Base-by-base conservation (phyloP, 2,797 vertebrate genomes). In the Hydrocynus forskahlii region DNA sequence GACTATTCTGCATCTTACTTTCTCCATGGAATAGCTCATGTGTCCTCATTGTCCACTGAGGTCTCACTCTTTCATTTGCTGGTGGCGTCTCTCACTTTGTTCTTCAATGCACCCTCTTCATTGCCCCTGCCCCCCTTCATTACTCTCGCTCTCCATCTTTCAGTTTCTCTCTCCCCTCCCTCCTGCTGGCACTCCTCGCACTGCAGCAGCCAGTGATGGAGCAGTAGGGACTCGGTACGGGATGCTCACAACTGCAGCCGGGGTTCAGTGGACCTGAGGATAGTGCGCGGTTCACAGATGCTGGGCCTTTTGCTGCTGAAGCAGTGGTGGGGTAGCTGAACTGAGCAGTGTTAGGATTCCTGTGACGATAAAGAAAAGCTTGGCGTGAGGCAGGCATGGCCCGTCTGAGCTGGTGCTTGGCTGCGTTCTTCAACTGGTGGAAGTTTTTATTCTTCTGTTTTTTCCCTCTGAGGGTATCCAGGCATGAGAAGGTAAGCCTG, bases 401-500 rank as follows among this genome's bases (percentile, higher is more conserved):
- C 81, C 91, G 95, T 78, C 89, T 96, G 78, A 89, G 92, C 88
- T 96, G 96, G 95, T 98, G 97, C 89, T 94, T 97, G 73, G 87
- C 94, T 52, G 91, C 92, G 9, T 85, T 97, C 87, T 89, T 97
- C 90, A 92, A 90, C 88, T 98, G 96, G 96, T 94, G 95, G 35
- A 96, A 96, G 91, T 96, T 93, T 83, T 84, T 97, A 79, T 94
- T 97, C 88, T 93, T 90, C 71, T 97, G 97, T 89, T 87, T 98
- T 80, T 93, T 97, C 84, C 96, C 96, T 0, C 92, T 95, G 85
- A 90, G 93, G 81, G 88, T 91, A 83, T 89, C 91, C 70, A 91
- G 90, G 87, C 93, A 84, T 79, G 88, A 88, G 77, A 93, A 97
- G 97, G 97, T 99, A 96, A 94, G 87, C 59, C 19, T 25, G 16